Percentiles rank a stretch among this genome's conserved stretches.
Conservation (phyloP, 2,113 vertebrate genomes). For the Tor tambroides region DNA sequence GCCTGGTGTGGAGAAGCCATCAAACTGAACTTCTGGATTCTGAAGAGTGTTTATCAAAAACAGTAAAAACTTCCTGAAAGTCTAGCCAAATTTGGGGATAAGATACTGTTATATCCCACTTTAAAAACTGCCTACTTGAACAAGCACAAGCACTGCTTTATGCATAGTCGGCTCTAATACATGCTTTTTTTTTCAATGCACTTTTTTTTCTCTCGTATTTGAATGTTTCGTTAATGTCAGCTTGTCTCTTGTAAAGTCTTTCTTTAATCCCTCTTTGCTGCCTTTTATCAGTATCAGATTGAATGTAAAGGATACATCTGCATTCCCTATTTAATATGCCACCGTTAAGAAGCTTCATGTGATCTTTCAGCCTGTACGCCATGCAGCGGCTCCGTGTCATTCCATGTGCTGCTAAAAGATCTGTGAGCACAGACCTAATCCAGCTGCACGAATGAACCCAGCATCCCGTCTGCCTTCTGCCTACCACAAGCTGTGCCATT, state of each 20-base stretch:
- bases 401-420: conserved; percentile 3
- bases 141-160: not conserved
- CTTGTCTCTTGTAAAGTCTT: not conserved
- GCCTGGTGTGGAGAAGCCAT: not conserved
- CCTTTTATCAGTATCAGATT: conserved; percentile 7
- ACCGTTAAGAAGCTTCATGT: not conserved
- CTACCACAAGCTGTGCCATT: conserved; percentile 25
- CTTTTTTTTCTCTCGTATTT: not conserved
- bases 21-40: not conserved
- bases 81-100: not conserved
- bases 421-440: conserved; percentile 21
- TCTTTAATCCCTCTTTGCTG: not conserved
- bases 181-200: not conserved
- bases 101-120: not conserved
- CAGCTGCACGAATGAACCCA: conserved; percentile 42
- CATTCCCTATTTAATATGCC: not conserved
- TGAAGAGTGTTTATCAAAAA: not conserved
- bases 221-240: conserved; percentile 1
- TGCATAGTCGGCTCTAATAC: not conserved
- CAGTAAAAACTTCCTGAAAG: not conserved
- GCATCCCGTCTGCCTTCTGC: not conserved
- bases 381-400: not conserved
- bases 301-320: not conserved
- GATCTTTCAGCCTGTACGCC: not conserved
- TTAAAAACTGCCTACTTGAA: conserved; percentile 2